Evolutionary conservation across 1,140 invertebrate genomes (phyloP).

Genomic region (Zaprionus camerounensis): DNA sequence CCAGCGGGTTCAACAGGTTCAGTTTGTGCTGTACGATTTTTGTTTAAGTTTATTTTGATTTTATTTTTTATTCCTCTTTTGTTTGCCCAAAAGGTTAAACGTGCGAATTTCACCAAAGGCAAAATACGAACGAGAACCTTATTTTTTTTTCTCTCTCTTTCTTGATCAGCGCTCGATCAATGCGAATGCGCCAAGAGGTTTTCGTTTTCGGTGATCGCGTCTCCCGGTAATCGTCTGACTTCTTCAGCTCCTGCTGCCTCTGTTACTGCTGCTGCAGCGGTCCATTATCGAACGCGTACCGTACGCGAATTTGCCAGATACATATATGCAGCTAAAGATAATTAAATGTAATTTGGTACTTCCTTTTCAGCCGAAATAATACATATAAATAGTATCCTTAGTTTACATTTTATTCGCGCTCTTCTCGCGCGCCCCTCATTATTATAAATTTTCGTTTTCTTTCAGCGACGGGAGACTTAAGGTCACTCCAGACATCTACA

Average conservation of each 20-base stretch:
- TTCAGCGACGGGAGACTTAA: conserved; percentile 50
- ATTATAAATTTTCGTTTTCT: conserved; percentile 81
- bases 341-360: conserved; percentile 84
- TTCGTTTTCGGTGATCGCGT: conserved; percentile 77
- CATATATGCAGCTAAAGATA: conserved; percentile 60
- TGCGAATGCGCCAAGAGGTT: conserved; percentile 46
- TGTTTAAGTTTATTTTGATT: conserved; percentile 32
- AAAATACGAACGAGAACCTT: conserved; percentile 21
- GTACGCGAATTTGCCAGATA: conserved; percentile 69
- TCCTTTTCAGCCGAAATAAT: conserved; percentile 83
- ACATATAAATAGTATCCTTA: conserved; percentile 82
- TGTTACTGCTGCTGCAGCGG: conserved; percentile 37
- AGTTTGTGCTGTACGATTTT: conserved; percentile 47
- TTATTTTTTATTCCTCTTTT: conserved; percentile 44
- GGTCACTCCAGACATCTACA: conserved; percentile 48
- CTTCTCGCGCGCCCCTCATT: conserved; percentile 48
- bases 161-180: conserved; percentile 51
- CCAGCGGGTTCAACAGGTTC: conserved; percentile 81
- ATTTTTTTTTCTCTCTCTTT: not conserved
- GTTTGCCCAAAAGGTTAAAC: conserved; percentile 82
- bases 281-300: conserved; percentile 55
- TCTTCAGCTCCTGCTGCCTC: conserved; percentile 59
- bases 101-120: conserved; percentile 80
- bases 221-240: conserved; percentile 70
- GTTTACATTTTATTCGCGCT: conserved; percentile 73